These are phyloP conservation scores for Leptodactylus fuscus DNA, from an alignment of 2,113 vertebrate genomes.

Conservation along the genomic window DNA sequence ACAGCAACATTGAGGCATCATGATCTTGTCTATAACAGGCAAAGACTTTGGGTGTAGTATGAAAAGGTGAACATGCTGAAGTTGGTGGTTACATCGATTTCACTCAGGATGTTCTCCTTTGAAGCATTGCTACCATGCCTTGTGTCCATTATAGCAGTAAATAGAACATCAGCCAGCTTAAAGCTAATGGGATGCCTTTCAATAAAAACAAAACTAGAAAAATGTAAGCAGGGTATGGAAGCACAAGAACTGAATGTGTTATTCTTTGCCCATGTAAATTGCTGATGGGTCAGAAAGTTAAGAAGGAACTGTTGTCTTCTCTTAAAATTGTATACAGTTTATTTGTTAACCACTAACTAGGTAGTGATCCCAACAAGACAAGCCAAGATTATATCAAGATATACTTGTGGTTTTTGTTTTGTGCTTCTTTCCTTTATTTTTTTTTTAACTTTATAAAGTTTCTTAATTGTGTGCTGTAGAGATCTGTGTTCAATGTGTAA, in stretches of 20 bases:
- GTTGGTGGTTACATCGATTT: neutral
- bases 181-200: neutral
- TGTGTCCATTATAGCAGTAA: neutral
- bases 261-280: conserved; percentile 71
- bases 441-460: conserved; percentile 45
- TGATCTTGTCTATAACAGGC: neutral
- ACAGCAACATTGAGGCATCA: neutral
- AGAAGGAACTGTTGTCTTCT: conserved; percentile 82
- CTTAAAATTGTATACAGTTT: conserved; percentile 83
- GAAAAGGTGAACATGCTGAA: neutral
- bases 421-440: conserved; percentile 62
- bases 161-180: neutral
- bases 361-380: conserved; percentile 84
- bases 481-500: conserved; percentile 82
- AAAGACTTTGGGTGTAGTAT: neutral
- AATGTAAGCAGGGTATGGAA: conserved; percentile 18
- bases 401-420: conserved; percentile 45
- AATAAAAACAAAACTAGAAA: neutral
- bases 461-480: conserved; percentile 73
- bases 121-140: neutral
- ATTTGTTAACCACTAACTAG: conserved; percentile 87
- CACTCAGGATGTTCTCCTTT: neutral
- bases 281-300: conserved; percentile 77
- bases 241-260: conserved; percentile 45
- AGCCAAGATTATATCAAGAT: conserved; percentile 71